Percentiles rank a stretch among this genome's conserved stretches.
Conservation (phyloP, 2,113 vertebrate genomes). For the Spheniscus mendiculus region DNA sequence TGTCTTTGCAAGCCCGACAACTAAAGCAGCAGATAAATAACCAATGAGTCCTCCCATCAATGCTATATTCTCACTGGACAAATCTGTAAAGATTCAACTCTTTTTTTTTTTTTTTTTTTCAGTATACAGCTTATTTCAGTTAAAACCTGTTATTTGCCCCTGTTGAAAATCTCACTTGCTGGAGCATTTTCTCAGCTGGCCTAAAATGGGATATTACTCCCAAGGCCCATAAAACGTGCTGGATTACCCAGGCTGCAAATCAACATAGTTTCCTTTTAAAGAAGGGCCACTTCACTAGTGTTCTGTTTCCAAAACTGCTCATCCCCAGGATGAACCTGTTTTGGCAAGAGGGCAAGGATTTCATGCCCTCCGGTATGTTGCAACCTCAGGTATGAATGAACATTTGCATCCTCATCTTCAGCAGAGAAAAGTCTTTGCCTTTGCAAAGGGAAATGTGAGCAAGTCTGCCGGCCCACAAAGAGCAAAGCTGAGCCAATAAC, state of each 20-base stretch:
- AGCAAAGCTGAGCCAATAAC: neutral
- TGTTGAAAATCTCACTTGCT: neutral
- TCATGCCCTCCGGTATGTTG: neutral
- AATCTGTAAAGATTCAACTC: neutral
- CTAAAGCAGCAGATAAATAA: neutral
- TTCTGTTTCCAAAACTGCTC: neutral
- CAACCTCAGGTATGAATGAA: neutral
- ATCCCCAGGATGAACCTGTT: neutral
- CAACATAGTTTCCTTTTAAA: neutral
- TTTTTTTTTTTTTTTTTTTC: neutral
- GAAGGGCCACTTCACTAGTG: neutral
- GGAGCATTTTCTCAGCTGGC: neutral
- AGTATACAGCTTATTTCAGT: neutral
- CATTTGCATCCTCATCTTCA: neutral
- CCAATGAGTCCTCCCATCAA: neutral
- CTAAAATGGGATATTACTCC: neutral
- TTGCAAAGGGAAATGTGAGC: neutral
- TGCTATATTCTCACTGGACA: neutral
- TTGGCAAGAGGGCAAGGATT: neutral
- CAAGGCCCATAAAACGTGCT: neutral
- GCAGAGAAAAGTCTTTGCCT: neutral
- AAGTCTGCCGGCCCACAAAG: neutral
- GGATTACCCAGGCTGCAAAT: neutral
- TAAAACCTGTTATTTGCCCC: neutral
- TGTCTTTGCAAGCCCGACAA: neutral